Evolutionary conservation across 2,797 vertebrate species (phyloP), one percentile per base, ranked within the genome.

Genomic region (Melanotaenia boesemani): DNA sequence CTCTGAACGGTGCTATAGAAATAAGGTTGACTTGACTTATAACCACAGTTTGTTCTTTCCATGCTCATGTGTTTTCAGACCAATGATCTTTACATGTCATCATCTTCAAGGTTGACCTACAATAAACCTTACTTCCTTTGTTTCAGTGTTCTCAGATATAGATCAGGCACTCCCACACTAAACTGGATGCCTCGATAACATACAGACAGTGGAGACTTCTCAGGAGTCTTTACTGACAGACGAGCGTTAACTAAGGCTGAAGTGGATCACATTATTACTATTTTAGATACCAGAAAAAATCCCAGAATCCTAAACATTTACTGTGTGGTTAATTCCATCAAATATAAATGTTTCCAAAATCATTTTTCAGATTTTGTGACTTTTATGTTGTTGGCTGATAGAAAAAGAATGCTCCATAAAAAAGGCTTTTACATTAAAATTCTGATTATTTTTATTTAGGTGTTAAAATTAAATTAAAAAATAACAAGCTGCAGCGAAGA

Each of bases 41-140:
- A 65, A 83, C 59, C 67, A 41, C 46, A 52, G 22, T 63, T 66
- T 67, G 65, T 46, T 52, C 71, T n/a, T 68, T 76, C 73, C 62
- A 58, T 77, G 70, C 68, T 74, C 28, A 68, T 74, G 61, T 67
- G 70, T 76, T 82, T 80, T 68, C 28, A 54, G 83, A 64, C 80
- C 72, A 74, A 67, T 77, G 74, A 80, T 67, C 76, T 83, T 89
- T 66, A 83, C 64, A 57, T 74, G 76, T 67, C 55, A 59, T 82
- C 79, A 74, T 83, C 76, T 75, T 80, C 78, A 83, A 78, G 65
- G 75, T 62, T 81, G 71, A 78, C 83, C 70, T 76, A 72, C 62
- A 82, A 55, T 76, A 75, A 81, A 71, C 24, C 56, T 48, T 32
- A 71, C 65, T 60, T 58, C 70, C 63, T 73, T 37, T 67, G 63